A percentile compares a stretch with the other conserved stretches of the same genome.
phyloP scores from a whole-genome alignment of 2,113 vertebrate species.

The Hemiprocne comata region DNA sequence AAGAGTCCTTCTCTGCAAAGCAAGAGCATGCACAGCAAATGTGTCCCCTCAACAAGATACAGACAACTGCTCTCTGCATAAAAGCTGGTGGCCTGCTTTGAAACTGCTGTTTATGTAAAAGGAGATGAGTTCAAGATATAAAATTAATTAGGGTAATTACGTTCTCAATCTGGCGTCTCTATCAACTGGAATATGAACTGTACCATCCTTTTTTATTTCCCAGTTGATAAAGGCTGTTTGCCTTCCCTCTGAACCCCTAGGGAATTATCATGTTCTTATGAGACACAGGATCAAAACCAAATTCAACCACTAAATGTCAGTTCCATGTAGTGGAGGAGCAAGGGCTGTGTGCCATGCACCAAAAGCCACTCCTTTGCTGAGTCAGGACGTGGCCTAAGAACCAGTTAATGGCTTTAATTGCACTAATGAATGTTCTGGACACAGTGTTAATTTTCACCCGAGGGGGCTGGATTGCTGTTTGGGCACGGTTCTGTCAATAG shows the following conservation, averaged over 20 bases:
- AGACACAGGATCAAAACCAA: background rate
- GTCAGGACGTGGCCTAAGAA: background rate
- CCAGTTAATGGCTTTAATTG: constrained; percentile 39
- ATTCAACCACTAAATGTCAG: background rate
- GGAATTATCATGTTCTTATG: background rate
- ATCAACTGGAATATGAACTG: background rate
- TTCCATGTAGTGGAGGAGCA: background rate
- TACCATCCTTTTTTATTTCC: background rate
- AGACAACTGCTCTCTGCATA: background rate
- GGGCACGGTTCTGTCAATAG: background rate
- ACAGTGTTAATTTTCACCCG: background rate
- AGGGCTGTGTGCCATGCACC: background rate
- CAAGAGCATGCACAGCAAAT: background rate
- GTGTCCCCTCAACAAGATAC: background rate
- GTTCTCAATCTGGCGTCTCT: constrained; percentile 33
- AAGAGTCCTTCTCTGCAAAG: background rate
- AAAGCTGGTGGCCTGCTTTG: constrained; percentile 10
- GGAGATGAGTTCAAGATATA: constrained; percentile 6
- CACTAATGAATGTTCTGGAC: background rate
- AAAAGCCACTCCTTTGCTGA: background rate
- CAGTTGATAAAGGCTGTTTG: background rate
- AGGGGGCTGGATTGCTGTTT: background rate
- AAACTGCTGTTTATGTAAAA: background rate
- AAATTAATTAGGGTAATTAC: constrained; percentile 61
- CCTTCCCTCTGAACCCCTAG: background rate